Percentiles rank a stretch among this genome's conserved stretches.
phyloP scores from a whole-genome alignment of 2,797 vertebrate species.

The Myripristis jacobus region DNA sequence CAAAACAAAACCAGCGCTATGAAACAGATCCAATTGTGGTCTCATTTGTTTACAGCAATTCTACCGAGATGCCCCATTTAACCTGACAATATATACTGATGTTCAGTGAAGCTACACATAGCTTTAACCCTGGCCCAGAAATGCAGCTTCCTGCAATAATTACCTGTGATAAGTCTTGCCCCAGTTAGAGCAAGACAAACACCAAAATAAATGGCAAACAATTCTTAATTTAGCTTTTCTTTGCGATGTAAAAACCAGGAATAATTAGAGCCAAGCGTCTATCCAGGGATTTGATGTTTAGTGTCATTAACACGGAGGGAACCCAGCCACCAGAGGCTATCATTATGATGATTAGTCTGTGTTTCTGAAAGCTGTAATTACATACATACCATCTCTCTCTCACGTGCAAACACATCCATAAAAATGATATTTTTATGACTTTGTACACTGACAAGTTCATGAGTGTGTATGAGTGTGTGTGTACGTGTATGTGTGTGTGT shows the following conservation, averaged over 20 bases:
- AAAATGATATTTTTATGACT: neutral
- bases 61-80: no score
- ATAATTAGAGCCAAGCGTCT: neutral
- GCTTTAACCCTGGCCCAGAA: no score
- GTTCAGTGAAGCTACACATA: neutral
- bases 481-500: conserved; percentile 25
- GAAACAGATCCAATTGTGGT: no score
- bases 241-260: conserved; percentile 4
- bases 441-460: neutral
- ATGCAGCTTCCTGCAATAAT: neutral
- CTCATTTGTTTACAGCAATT: no score
- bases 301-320: conserved; percentile 1
- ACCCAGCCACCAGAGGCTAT: neutral
- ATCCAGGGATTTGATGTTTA: conserved; percentile 14
- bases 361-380: conserved; percentile 21
- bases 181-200: conserved; percentile 82
- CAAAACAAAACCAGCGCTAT: no score
- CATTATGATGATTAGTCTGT: conserved; percentile 9
- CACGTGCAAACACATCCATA: neutral
- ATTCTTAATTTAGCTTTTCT: neutral
- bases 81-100: no score
- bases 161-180: conserved; percentile 79
- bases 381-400: neutral
- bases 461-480: no score
- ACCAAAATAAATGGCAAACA: neutral